A percentile compares a stretch with the other conserved stretches of the same genome.
These are phyloP conservation scores for Microctenopoma stevenorrisi DNA, from an alignment of 2,797 vertebrate species.

Conservation along the genomic window DNA sequence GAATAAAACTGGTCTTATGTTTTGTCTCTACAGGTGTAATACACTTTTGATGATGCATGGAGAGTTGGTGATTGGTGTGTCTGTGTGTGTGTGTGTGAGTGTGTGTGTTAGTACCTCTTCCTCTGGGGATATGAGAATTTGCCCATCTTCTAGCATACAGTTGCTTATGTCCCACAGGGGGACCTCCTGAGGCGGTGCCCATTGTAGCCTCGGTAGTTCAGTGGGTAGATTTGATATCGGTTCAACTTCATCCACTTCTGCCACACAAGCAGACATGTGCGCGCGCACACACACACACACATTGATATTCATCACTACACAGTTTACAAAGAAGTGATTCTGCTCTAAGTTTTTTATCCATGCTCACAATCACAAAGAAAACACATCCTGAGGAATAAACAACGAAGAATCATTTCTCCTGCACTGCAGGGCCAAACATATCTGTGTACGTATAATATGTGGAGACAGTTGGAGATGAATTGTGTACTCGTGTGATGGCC, in stretches of 20 bases:
- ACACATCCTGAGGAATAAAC: not conserved
- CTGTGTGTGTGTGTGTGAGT: slow-evolving; percentile 1
- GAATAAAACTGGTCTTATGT: not conserved
- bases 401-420: not conserved
- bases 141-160: slow-evolving; percentile 88
- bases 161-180: slow-evolving; percentile 90
- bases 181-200: slow-evolving; percentile 80
- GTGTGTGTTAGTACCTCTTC: slow-evolving; percentile 86
- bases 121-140: slow-evolving; percentile 86
- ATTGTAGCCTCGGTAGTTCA: slow-evolving; percentile 69
- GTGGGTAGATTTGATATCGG: not conserved
- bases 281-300: slow-evolving; percentile 5
- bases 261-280: not conserved
- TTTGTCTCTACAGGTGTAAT: not conserved
- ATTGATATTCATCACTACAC: not conserved
- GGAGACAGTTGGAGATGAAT: not conserved
- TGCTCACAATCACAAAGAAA: not conserved
- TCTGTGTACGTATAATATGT: not conserved
- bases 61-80: not conserved
- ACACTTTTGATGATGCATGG: not conserved
- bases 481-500: slow-evolving; percentile 27
- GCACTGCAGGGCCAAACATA: not conserved
- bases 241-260: slow-evolving; percentile 51
- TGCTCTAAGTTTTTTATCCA: not conserved
- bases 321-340: not conserved